Evolutionary conservation across 2,888 invertebrate species (phyloP), one percentile per base, ranked within the genome.

Genomic region (Drosophila limbata): DNA sequence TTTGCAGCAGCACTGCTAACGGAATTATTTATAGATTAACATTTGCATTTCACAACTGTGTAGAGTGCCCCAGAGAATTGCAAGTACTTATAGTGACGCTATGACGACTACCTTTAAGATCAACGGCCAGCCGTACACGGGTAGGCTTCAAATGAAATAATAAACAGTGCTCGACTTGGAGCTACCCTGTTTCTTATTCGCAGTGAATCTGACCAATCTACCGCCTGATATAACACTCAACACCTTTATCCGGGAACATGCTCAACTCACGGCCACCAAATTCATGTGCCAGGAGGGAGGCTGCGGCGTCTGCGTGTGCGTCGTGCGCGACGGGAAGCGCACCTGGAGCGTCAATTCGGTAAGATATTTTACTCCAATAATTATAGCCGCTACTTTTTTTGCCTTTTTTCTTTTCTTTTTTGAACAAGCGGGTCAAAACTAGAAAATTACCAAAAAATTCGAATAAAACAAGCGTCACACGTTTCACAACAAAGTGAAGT

Each of bases 271-370:
- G 35, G 95, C 95, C 11, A 95, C 95, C 0, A 95, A 95, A 82
- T 93, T 92, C 48, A 95, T 95, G 95, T 95, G 95, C 77, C 92
- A 93, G 40, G 95, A 95, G 88, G 95, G 95, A 33, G 95, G 95
- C 15, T 95, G 95, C 82, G 95, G 95, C 0, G 94, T 93, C 50
- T 95, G 95, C 76, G 92, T 94, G 11, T 94, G 94, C 28, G 91
- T 93, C 6, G 51, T 86, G 17, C 94, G 94, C 0, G 93, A 93
- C 37, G 93, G 93, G 73, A 92, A 74, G 15, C 85, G 75, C 48
- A 92, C 93, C 1, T 93, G 94, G 81, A 94, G 95, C 33, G 94
- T 95, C 0, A 96, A 95, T 88, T 95, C 96, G 72, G 83, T 87
- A 15, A 44, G 84, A 8, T 4, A 6, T 11, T 8, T 17, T 19